Evolutionary conservation across 2,797 vertebrate species (phyloP), one percentile per base, ranked within the genome.

Genomic region (Zenarchopterus dispar): DNA sequence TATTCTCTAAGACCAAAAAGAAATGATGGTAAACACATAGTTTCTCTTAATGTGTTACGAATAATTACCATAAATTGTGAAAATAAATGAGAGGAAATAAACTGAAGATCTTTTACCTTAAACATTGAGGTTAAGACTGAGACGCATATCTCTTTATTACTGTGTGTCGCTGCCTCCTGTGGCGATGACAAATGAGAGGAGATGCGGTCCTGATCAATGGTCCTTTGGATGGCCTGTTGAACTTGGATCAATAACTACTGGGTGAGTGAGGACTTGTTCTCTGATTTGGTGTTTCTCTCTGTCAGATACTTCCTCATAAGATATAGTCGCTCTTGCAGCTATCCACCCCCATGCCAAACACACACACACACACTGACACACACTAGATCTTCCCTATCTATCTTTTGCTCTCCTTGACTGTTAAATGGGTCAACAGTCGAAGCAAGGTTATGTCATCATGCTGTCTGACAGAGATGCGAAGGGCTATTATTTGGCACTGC

Each of bases 171-270:
- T 80, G 67, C 55, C 67, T 81, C 65, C 78, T 72, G 67, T 77
- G 80, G 86, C 73, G 78, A 85, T 84, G 84, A 91, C 87, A 87
- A 87, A 86, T 85, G 85, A 80, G 80, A 73, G 67, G 57, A 74
- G 83, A 82, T 75, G 72, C n/a, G 54, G 63, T 67, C 65, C 53
- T 55, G 88, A 93, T 93, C 92, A 85, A 94, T 93, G 83, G 66
- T 78, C 73, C 70, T 74, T 75, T 65, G 62, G 81, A 77, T 67
- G 81, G 75, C 84, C 87, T 86, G 90, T 90, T 92, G 91, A 92
- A 89, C 86, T 52, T 61, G 68, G 73, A 91, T 94, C 91, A 73
- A 93, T 93, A 90, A 51, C 71, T 57, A 62, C 82, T 70, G 83
- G 73, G 79, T 77, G 71, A 81, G 72, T 75, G 69, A 85, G 80